Base-by-base conservation (phyloP, 2,113 vertebrate species). In the Lathamus discolor region DNA sequence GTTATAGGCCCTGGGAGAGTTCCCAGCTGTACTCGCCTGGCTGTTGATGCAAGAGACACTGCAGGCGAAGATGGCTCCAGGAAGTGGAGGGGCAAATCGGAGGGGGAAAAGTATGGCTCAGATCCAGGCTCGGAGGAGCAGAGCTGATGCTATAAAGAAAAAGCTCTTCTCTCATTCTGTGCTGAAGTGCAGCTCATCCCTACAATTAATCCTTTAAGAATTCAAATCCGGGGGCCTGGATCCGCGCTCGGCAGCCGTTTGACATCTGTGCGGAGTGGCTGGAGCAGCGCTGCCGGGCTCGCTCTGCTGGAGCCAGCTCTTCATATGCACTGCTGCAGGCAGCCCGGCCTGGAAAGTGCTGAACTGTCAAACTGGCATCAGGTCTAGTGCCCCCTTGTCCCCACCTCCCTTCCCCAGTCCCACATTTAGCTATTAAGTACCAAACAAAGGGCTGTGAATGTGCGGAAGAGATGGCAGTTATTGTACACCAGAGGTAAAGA, bases 11-110 rank as follows among this genome's bases (percentile, higher is more conserved):
- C 96, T 89, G 96, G 74, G 95, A 96, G 96, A 91, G 92, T 70
- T 97, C 95, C 95, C 96, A 97, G 96, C 95, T 95, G 95, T 81
- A 93, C 94, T 96, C 19, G 90, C 94, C 96, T 94, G 94, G 88
- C 96, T 96, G 93, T 80, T 28, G 83, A 88, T 92, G 93, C 87
- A 54, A 93, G 93, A 93, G 92, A 19, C 82, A 90, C 95, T 88
- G 94, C 94, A 54, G 95, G 96, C 87, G 10, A 51, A 51, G 93
- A 96, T 86, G 93, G 93, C 90, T 96, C 41, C 3, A 25, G 64
- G 89, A 89, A 61, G 68, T 13, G 55, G 74, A 87, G 94, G 94
- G 93, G 79, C 93, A 83, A 83, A 66, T 25, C 85, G 33, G 90
- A 8, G 25, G 93, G 83, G 93, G 92, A 54, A 20, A 76, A 67